Evolutionary conservation across 53 echinoderm and acorn worm genomes (phyloP).

Genomic region (Astropecten irregularis): DNA sequence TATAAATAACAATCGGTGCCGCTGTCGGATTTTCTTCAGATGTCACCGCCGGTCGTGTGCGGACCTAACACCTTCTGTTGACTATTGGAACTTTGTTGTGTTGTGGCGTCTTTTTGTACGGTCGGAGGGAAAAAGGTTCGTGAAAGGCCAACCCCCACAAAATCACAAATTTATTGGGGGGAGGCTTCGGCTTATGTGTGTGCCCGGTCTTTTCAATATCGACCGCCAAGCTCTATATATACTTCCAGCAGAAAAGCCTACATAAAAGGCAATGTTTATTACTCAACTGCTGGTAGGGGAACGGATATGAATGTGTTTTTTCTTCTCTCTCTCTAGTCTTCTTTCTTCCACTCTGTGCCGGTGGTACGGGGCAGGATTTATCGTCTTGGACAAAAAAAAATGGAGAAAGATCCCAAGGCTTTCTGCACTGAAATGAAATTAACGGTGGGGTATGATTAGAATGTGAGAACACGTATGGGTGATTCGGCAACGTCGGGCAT

Average conservation of each 20-base stretch:
- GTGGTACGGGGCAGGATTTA: constrained; percentile 22
- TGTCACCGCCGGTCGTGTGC: constrained; percentile 62
- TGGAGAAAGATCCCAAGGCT: constrained; percentile 18
- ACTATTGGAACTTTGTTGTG: constrained; percentile 54
- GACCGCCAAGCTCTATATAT: constrained; percentile 1
- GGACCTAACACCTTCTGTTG: constrained; percentile 58
- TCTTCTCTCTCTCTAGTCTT: too few species aligned
- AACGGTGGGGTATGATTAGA: constrained; percentile 27
- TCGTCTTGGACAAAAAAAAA: neutral
- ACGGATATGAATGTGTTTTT: constrained; percentile 15
- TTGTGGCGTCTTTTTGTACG: constrained; percentile 24
- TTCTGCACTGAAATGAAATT: constrained; percentile 9
- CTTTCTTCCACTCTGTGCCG: neutral
- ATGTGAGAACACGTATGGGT: constrained; percentile 44
- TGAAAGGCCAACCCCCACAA: neutral
- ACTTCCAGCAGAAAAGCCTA: neutral
- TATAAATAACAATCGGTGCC: constrained; percentile 93
- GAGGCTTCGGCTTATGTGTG: neutral
- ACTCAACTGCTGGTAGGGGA: constrained; percentile 27
- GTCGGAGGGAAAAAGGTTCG: neutral
- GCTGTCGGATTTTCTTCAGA: constrained; percentile 74
- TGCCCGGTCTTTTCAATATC: constrained; percentile 12
- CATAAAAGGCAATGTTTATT: constrained; percentile 29
- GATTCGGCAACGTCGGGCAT: constrained; percentile 24
- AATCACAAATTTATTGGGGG: constrained; percentile 28